Percentiles rank a stretch among this genome's conserved stretches.
phyloP scores from a whole-genome alignment of 2,113 vertebrate genomes.

The Origma solitaria region DNA sequence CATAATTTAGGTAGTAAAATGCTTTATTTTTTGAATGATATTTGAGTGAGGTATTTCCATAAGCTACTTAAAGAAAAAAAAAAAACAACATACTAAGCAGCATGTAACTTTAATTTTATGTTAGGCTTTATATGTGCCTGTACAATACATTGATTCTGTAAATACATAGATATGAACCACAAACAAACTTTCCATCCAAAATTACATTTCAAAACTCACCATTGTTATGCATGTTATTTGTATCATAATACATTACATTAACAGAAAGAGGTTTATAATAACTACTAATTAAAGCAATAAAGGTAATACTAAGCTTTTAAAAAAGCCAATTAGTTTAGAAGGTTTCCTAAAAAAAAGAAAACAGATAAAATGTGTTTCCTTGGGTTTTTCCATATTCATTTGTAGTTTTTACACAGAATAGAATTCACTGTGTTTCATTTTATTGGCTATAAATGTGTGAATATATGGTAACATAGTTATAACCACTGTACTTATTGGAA shows the following conservation, averaged over 20 bases:
- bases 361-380: neutral
- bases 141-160: neutral
- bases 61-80: neutral
- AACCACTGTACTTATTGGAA: neutral
- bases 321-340: neutral
- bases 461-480: neutral
- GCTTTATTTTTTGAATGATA: neutral
- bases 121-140: neutral
- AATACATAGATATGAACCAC: neutral
- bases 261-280: neutral
- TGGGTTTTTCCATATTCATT: fast-evolving
- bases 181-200: neutral
- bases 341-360: neutral
- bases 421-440: neutral
- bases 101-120: neutral
- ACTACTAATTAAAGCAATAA: neutral
- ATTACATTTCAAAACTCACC: neutral
- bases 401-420: neutral
- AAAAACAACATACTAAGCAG: neutral
- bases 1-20: fast-evolving
- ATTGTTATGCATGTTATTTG: neutral
- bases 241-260: neutral
- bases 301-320: neutral
- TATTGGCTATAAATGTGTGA: neutral
- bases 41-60: neutral